Percentiles rank a stretch among this genome's conserved stretches.
Conservation (phyloP, 2,113 vertebrate species). For the Maccullochella peelii region DNA sequence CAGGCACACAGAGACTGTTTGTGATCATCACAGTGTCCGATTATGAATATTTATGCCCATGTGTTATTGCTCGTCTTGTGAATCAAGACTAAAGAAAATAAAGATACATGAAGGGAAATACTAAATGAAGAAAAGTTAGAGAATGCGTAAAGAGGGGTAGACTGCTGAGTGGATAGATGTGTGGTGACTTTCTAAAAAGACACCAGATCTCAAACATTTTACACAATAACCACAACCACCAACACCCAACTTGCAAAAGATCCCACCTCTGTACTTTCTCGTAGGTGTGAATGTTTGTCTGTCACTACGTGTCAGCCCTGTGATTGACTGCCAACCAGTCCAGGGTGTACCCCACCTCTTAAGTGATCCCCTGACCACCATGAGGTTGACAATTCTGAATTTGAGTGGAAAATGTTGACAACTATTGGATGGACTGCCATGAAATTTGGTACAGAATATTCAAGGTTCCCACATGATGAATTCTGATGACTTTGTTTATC, state of each 20-base stretch:
- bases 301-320: too few relatives aligned
- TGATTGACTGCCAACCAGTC: too few relatives aligned
- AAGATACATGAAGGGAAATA: not conserved
- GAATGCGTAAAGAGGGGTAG: not conserved
- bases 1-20: not conserved
- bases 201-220: slow-evolving; percentile 3
- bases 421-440: not conserved
- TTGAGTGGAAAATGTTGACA: not conserved
- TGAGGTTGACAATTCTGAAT: not conserved
- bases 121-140: not conserved
- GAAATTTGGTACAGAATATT: not conserved
- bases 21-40: slow-evolving; percentile 1
- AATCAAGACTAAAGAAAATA: slow-evolving; percentile 2
- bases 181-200: not conserved
- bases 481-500: not conserved
- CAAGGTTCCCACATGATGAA: not conserved
- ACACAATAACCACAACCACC: not conserved
- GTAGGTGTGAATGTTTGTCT: too few relatives aligned
- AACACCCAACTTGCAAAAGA: not conserved
- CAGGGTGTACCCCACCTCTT: too few relatives aligned
- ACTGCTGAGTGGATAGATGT: slow-evolving; percentile 9
- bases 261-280: not conserved
- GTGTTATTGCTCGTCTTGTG: not conserved
- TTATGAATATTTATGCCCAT: not conserved
- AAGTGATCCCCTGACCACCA: not conserved